These are phyloP conservation scores for Hapalemur alaotrensis DNA, from an alignment of 2,797 vertebrate genomes.

Conservation along the genomic window DNA sequence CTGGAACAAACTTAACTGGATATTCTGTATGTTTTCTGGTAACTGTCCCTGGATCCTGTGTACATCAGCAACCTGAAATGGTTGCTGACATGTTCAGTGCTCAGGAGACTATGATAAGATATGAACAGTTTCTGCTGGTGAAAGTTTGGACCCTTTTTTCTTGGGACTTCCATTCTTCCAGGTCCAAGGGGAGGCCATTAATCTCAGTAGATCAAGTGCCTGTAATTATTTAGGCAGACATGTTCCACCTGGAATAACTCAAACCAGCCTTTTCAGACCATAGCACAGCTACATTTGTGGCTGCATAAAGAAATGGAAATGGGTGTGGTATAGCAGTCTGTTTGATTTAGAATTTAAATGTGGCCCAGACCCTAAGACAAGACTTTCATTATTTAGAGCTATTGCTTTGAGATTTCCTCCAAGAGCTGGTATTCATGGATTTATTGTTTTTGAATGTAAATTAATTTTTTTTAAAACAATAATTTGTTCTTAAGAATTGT, in stretches of 20 bases:
- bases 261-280: background rate
- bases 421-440: background rate
- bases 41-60: background rate
- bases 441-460: conserved; percentile 14
- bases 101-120: background rate
- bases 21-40: background rate
- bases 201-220: background rate
- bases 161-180: background rate
- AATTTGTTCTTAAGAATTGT: background rate
- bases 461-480: conserved; percentile 24
- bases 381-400: background rate
- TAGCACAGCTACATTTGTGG: background rate
- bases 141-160: background rate
- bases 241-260: background rate
- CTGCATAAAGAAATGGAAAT: background rate
- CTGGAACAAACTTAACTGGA: background rate
- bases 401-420: background rate
- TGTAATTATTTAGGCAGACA: background rate
- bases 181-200: background rate
- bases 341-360: conserved; percentile 28
- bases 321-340: accelerated
- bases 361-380: background rate
- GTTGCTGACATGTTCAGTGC: background rate
- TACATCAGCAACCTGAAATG: conserved; percentile 18
- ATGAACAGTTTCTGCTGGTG: background rate